Conservation (phyloP, 2,888 invertebrate species). For the Arenicola marina region DNA sequence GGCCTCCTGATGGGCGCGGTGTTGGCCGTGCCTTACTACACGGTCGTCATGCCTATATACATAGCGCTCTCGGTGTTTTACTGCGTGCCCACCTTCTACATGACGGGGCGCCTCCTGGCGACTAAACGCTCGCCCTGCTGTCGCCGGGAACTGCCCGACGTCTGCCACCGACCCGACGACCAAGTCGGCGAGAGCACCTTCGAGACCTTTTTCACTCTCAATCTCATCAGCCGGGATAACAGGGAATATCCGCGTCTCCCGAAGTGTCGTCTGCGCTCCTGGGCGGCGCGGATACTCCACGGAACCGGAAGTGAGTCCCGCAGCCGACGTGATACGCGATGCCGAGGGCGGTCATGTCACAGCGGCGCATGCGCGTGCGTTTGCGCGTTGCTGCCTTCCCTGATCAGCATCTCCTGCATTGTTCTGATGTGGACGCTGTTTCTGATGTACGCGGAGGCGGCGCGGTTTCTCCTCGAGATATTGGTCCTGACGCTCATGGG, state of each 20-base stretch:
- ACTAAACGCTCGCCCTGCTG: background rate
- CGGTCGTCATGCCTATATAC: background rate
- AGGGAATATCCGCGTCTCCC: background rate
- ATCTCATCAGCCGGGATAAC: background rate
- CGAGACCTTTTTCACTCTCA: background rate
- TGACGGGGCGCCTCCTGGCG: background rate
- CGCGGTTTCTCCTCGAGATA: background rate
- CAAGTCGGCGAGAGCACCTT: background rate
- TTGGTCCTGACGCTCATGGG: background rate
- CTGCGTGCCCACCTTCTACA: background rate
- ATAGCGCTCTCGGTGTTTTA: background rate
- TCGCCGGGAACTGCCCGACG: background rate
- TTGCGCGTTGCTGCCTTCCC: background rate
- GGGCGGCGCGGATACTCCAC: too few species aligned
- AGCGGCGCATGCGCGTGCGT: too few species aligned
- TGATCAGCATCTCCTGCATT: background rate
- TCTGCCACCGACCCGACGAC: background rate
- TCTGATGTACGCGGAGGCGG: constrained; percentile 1
- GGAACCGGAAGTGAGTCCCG: too few species aligned
- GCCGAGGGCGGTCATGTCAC: too few species aligned
- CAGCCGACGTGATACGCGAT: too few species aligned
- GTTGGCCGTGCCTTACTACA: constrained; percentile 2
- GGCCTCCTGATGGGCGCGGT: background rate
- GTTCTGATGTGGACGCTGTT: background rate
- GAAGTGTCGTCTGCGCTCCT: background rate